Base-by-base conservation (phyloP, 2,113 vertebrate species). In the Taurulus bubalis region DNA sequence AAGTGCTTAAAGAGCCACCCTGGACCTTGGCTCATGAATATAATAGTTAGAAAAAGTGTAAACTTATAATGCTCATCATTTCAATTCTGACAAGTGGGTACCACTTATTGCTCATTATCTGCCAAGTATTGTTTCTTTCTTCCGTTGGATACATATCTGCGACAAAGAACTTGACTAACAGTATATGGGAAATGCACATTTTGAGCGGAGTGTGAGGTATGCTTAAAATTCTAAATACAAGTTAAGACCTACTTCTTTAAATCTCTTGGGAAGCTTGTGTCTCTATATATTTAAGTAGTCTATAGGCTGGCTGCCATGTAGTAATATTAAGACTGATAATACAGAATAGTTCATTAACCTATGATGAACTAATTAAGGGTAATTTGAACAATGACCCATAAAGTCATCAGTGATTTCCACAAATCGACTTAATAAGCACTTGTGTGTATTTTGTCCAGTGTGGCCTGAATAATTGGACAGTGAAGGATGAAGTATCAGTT, bases 181-280 rank as follows among this genome's bases (percentile, higher is more conserved):
- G 14, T 18, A 9, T 11, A 15, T 22, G 20, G 12, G 8, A 2
- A 74, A 59, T 28, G 38, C 32, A 2, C 40, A 32, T 24, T 62
- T 56, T 51, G 66, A 72, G 63, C 32, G n/a, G 53, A 59, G 34
- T 56, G 6, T 20, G 28, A 42, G 9, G 15, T 72, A 67, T 75
- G 24, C 55, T 72, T 36, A 30, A 70, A 67, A 16, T n/a, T 73
- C 8, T 24, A 60, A 62, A 87, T 75, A 3, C 55, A 77, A 80
- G 49, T 60, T 32, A 3, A 9, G 7, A 53, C 8, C 2, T 24
- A 14, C 32, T 60, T 58, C 53, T 76, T 69, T 16, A 69, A 62
- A 66, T 64, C 6, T 32, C 30, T 34, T 10, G 6, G 26, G 12
- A 28, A 63, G 15, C 2, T 6, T 66, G 3, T 28, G 6, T 49